Conservation (phyloP, 2,113 vertebrate species). For the Nothoprocta pentlandii region DNA sequence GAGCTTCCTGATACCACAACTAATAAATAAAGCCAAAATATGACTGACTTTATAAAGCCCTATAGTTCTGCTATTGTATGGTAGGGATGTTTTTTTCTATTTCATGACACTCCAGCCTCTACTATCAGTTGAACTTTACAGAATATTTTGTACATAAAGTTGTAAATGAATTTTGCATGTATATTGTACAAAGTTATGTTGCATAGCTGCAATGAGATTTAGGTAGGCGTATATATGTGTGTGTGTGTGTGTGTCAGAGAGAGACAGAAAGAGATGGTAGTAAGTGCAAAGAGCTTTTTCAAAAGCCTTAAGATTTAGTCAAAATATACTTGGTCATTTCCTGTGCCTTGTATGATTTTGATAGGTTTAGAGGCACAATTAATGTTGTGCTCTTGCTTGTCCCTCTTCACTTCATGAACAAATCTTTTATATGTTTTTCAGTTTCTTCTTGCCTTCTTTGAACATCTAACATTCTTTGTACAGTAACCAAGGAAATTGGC, state of each 20-base stretch:
- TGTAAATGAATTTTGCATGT: background rate
- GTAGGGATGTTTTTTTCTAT: background rate
- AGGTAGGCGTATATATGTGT: background rate
- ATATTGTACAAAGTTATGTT: background rate
- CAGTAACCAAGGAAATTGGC: conserved; percentile 76
- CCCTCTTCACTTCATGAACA: conserved; percentile 45
- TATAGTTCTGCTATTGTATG: background rate
- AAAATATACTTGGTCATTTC: conserved; percentile 4
- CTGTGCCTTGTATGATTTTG: conserved; percentile 10
- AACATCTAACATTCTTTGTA: conserved; percentile 67
- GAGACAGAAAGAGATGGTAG: background rate
- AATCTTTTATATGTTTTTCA: conserved; percentile 55
- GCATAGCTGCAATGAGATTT: background rate
- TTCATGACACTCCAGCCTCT: background rate
- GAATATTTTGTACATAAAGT: background rate
- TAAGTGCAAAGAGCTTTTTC: background rate
- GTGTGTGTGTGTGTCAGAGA: no score
- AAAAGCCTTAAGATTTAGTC: conserved; percentile 25
- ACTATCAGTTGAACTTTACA: background rate
- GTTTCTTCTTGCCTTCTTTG: conserved; percentile 53
- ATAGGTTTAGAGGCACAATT: conserved; percentile 55
- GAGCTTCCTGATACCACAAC: background rate
- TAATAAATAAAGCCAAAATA: background rate
- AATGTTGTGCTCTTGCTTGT: background rate
- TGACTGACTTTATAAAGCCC: background rate